Evolutionary conservation across 2,113 vertebrate species (phyloP).

Genomic region (Odontophorus gujanensis): DNA sequence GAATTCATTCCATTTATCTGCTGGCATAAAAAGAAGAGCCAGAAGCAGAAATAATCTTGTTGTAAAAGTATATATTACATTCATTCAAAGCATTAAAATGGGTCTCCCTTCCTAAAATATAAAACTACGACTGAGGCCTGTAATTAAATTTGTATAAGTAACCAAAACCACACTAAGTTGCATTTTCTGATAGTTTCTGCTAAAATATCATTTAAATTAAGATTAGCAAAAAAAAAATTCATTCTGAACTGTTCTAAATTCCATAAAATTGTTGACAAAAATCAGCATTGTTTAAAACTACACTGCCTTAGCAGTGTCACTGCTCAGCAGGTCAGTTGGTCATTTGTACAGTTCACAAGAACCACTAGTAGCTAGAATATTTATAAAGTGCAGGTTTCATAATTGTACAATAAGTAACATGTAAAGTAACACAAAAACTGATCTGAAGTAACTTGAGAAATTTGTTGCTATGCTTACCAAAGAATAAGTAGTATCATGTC

Average conservation of each 20-base stretch:
- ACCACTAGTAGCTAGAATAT: neutral
- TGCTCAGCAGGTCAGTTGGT: neutral
- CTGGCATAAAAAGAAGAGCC: neutral
- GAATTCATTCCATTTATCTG: neutral
- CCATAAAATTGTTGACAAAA: neutral
- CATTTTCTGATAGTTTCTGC: too few species aligned
- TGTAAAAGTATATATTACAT: neutral
- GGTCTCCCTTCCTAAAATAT: neutral
- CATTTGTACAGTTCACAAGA: neutral
- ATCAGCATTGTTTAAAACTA: neutral
- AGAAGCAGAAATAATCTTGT: neutral
- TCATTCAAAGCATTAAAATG: neutral
- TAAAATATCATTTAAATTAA: neutral
- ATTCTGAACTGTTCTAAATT: neutral
- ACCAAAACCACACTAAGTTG: neutral
- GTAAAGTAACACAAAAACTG: neutral
- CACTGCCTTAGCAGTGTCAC: too few species aligned
- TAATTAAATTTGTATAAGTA: neutral
- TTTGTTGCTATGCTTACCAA: neutral
- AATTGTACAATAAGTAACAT: neutral
- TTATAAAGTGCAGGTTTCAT: neutral
- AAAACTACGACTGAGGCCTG: neutral
- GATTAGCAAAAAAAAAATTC: fast-evolving
- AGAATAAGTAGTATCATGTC: neutral
- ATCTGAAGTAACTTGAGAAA: neutral